Evolutionary conservation across 64 coral and sea anemone species (phyloP), one percentile per base, ranked within the genome.

Genomic region (Montipora capricornis): DNA sequence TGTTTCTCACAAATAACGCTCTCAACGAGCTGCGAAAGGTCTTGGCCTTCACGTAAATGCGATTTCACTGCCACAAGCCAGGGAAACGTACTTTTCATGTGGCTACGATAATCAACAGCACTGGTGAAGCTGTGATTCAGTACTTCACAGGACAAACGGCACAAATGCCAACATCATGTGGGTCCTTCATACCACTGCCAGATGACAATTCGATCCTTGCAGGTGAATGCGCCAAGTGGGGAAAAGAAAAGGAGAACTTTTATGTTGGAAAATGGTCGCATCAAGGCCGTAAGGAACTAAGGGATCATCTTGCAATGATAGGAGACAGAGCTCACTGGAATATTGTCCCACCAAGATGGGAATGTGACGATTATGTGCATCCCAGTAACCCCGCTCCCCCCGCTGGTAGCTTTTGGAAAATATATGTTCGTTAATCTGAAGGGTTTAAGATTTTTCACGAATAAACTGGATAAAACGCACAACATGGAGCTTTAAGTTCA

Each of bases 11-110:
- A n/a, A 59, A 44, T 2, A 62, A 46, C 16, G 78, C 62, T 17
- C 45, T 91, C 20, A 20, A 44, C 8, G 64, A 91, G 19, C 62
- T 91, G 14, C 67, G 14, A 15, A 29, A 49, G 24, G 22, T 57
- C 66, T 58, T 75, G 47, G 26, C 78, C 50, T 91, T 91, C 53
- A 60, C 64, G 53, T 80, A 91, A 20, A 49, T 91, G 8, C 52
- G 89, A 60, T 83, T 91, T 26, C 79, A 83, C 68, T 91, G 89
- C 17, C 17, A 79, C 4, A 81, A 82, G 37, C 6, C 17, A 70
- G 9, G 44, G 3, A 79, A 68, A 45, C 68, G 79, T 9, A 91
- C 79, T 1, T 51, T 83, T 10, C 69, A 83, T 20, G 29, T 91
- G 19, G 46, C 69, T 49, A 91, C 79, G 48, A 5, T 20, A 4